These are phyloP conservation scores for Drosophila ananassae DNA, from an alignment of 1,140 invertebrate genomes.

Conservation along the genomic window DNA sequence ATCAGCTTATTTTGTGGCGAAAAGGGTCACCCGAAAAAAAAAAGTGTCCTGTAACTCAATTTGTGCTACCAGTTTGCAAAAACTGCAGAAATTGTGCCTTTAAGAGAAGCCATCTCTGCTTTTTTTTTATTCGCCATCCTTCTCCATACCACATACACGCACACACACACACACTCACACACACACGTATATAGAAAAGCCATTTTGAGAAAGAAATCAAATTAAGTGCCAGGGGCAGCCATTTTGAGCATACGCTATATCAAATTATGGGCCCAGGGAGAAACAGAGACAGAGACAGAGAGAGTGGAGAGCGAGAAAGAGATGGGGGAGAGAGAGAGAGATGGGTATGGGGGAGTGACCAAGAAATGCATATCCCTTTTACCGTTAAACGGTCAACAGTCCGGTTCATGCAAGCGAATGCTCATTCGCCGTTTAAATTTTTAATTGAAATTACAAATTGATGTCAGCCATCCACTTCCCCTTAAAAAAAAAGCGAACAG, in stretches of 20 bases:
- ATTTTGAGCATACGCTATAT: constrained; percentile 66
- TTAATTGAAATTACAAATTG: constrained; percentile 80
- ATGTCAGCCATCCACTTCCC: constrained; percentile 37
- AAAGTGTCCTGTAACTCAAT: constrained; percentile 29
- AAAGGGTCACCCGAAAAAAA: constrained; percentile 20
- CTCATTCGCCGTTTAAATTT: constrained; percentile 66
- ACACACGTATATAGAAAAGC: constrained; percentile 40
- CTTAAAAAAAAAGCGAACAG: constrained; percentile 29
- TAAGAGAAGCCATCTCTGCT: neutral
- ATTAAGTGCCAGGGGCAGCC: constrained; percentile 64
- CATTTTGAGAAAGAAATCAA: constrained; percentile 72
- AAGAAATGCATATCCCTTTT: constrained; percentile 44
- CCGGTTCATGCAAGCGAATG: constrained; percentile 26
- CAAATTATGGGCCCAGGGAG: constrained; percentile 51
- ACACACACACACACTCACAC: neutral
- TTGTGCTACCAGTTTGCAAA: constrained; percentile 14
- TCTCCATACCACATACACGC: neutral
- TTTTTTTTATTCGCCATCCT: neutral
- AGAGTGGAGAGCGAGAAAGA: neutral
- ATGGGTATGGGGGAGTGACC: neutral
- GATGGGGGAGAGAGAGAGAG: neutral
- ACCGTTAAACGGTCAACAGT: constrained; percentile 43
- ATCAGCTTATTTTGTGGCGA: neutral
- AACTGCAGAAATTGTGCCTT: constrained; percentile 12
- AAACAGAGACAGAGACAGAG: constrained; percentile 1